Base-by-base conservation (phyloP, 53 echinoderm and acorn worm genomes). In the Actinopyga echinites region DNA sequence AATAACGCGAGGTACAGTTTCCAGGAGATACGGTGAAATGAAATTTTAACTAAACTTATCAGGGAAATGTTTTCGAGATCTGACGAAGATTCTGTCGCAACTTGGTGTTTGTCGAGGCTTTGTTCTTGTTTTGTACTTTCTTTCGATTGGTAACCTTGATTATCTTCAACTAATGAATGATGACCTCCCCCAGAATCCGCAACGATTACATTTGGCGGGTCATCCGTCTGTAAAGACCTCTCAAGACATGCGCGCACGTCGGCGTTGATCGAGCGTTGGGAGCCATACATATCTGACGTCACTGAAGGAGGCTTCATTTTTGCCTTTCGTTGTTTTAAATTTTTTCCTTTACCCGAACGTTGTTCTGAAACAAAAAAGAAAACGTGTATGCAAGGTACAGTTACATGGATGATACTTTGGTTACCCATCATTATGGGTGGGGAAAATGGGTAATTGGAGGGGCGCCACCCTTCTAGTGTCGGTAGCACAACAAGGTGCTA, bases 221-320 rank as follows among this genome's bases (percentile, higher is more conserved):
- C 49, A 26, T 40, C 43, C 40, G 45, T 23, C 21, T 24, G 24
- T 22, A 25, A n/a, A 24, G 44, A 25, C 3, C 55, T 52, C 32
- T 53, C 19, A 20, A 55, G 49, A 12, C 32, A 52, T 11, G 25
- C 30, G 23, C 15, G 53, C 5, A 28, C 77, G 19, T 55, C 77
- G 7, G 56, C 45, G 8, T 77, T 29, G 32, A 31, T 21, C 25
- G 77, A 77, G 54, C 56, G 77, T 30, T 77, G 77, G 13, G 77
- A 77, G 26, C 53, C 77, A 33, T 77, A 26, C 31, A 45, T 43
- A 21, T 77, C 77, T 77, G 56, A 55, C 77, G 77, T 55, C 33
- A 54, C 54, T n/a, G 77, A 75, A 1, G 77, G 56, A 6, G 69
- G 69, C 42, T 69, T 69, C 69, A 69, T 69, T 11, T 42, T 43